Conservation (phyloP, 2,797 vertebrate genomes). For the Salmo trutta region DNA sequence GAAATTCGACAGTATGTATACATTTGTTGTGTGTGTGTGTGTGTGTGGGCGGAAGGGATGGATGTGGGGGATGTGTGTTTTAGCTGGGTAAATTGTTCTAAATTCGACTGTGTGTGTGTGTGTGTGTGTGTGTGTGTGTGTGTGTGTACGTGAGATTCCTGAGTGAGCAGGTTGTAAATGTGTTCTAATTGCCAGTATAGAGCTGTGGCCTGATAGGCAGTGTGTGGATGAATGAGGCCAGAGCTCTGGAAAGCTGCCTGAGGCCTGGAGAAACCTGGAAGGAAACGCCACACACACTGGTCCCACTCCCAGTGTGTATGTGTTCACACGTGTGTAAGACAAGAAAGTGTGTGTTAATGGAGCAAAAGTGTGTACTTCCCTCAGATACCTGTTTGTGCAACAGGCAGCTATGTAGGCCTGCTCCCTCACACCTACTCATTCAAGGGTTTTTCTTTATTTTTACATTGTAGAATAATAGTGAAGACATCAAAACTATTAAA, state of each 20-base stretch:
- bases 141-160: not conserved
- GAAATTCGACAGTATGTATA: not conserved
- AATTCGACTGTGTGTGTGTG: not conserved
- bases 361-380: too few species aligned
- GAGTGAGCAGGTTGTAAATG: not conserved
- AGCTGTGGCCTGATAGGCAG: not conserved
- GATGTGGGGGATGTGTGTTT: not conserved
- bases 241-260: constrained; percentile 19
- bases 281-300: not conserved
- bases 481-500: too few species aligned
- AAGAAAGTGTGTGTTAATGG: too few species aligned
- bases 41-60: not conserved
- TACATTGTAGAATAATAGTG: too few species aligned
- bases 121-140: not conserved
- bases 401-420: too few species aligned
- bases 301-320: not conserved
- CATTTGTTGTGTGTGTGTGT: not conserved
- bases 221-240: constrained; percentile 12
- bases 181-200: not conserved
- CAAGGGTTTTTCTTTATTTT: too few species aligned
- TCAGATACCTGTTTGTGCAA: too few species aligned
- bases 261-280: constrained; percentile 15
- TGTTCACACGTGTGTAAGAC: not conserved
- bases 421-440: too few species aligned
- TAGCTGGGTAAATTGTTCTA: not conserved